Percentiles rank a stretch among this genome's conserved stretches.
Evolutionary conservation across 2,888 invertebrate species (phyloP).

Genomic region (Cosmopolites sordidus): DNA sequence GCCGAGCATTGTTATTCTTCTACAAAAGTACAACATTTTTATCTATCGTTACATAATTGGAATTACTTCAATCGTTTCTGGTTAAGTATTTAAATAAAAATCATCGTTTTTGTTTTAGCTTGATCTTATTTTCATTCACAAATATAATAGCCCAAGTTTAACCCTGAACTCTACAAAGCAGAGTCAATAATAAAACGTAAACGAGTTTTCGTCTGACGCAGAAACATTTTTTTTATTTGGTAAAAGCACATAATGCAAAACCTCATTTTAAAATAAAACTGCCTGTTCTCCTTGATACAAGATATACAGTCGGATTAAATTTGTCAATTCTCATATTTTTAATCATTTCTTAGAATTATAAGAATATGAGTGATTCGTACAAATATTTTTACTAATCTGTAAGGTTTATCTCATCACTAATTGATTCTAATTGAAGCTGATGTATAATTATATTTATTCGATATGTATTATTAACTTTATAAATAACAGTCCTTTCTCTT

Average conservation of each 20-base stretch:
- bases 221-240: background rate
- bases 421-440: too few relatives aligned
- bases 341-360: background rate
- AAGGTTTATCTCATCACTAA: too few relatives aligned
- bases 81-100: background rate
- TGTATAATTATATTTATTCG: background rate
- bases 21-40: slow-evolving; percentile 3
- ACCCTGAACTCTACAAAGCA: background rate
- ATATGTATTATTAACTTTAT: slow-evolving; percentile 8
- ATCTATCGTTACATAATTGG: slow-evolving; percentile 1
- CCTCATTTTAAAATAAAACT: slow-evolving; percentile 4
- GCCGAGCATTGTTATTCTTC: background rate
- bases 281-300: slow-evolving; percentile 8
- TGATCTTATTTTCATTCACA: too few relatives aligned
- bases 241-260: background rate
- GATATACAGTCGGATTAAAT: background rate
- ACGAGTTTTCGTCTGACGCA: background rate
- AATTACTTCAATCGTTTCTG: background rate
- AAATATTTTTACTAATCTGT: too few relatives aligned
- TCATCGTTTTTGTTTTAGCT: background rate
- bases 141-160: background rate
- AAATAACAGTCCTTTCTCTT: slow-evolving; percentile 19
- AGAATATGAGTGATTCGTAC: background rate
- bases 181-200: background rate
- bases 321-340: background rate